Base-by-base conservation (phyloP, 2,113 vertebrate species). In the Indri indri region DNA sequence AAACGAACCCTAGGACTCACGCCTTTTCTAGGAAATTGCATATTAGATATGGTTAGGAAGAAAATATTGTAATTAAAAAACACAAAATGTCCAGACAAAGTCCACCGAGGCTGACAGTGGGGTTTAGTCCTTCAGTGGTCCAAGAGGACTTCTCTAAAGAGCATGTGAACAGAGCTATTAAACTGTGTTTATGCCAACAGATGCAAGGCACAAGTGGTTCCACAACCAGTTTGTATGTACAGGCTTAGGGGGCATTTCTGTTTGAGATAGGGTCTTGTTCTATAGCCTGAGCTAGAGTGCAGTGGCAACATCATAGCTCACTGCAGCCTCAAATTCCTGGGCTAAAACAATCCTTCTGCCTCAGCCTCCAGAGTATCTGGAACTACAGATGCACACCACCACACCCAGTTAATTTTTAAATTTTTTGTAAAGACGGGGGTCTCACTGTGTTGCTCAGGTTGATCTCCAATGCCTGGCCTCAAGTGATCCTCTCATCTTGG, bases 21-120 rank as follows among this genome's bases (percentile, higher is more conserved):
- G 47, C 12, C n/a, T 66, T 83, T 80, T 76, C 18, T 30, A 77
- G 18, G 47, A 84, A 94, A 32, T 66, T 23, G 66, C 42, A 14
- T 6, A 47, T 79, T n/a, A 73, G 88, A 68, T 70, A 77, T 0
- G n/a, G 74, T 63, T 63, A 83, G 42, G 73, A 89, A 73, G 79
- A 80, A 95, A 59, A 54, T 25, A 8, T 0, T 70, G 12, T 63
- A 37, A 40, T 52, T 81, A 71, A 81, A 94, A 63, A 94, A 50
- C 27, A 91, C 22, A 40, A 52, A 52, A 37, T 5, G n/a, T 34
- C 45, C 27, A 80, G 13, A 47, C 2, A 52, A 76, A 73, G 90
- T 20, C 54, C 74, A 40, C 45, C 0, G 0, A 50, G 37, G 81
- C 13, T 1, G n/a, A 25, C 5, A 1, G 40, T 14, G 37, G 50